These are phyloP conservation scores for Xenops minutus DNA, from an alignment of 2,797 vertebrate species.

Conservation along the genomic window DNA sequence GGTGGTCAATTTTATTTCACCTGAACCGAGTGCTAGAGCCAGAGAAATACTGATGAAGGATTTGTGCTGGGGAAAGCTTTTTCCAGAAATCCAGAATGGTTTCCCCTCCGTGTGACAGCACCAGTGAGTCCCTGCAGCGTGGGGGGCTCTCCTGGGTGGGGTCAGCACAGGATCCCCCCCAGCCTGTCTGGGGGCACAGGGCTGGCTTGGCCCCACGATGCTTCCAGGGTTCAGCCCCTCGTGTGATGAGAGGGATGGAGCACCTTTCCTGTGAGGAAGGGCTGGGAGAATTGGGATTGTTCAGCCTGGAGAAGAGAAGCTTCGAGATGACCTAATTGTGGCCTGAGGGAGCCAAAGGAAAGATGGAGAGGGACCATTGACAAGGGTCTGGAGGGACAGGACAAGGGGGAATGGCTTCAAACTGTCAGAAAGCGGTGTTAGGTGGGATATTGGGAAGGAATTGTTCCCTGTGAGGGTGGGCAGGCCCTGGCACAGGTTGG, in stretches of 20 bases:
- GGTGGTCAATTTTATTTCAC: background rate
- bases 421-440: background rate
- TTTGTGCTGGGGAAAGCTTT: background rate
- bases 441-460: background rate
- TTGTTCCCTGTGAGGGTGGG: accelerated
- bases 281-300: background rate
- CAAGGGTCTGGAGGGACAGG: background rate
- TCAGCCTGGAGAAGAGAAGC: background rate
- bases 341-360: background rate
- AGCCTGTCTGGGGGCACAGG: too few species aligned
- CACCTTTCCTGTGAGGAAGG: background rate
- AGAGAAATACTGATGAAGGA: background rate
- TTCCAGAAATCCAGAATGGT: background rate
- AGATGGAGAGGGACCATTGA: background rate
- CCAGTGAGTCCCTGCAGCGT: background rate
- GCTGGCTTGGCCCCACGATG: background rate
- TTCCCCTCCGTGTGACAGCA: background rate
- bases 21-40: background rate
- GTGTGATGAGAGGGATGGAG: accelerated
- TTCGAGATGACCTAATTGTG: background rate
- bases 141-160: background rate
- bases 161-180: background rate
- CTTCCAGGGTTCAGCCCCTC: background rate
- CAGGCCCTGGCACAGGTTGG: background rate
- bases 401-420: background rate